Evolutionary conservation across 1,140 invertebrate species (phyloP), one percentile per base, ranked within the genome.

Genomic region (Propsilocerus akamusi): DNA sequence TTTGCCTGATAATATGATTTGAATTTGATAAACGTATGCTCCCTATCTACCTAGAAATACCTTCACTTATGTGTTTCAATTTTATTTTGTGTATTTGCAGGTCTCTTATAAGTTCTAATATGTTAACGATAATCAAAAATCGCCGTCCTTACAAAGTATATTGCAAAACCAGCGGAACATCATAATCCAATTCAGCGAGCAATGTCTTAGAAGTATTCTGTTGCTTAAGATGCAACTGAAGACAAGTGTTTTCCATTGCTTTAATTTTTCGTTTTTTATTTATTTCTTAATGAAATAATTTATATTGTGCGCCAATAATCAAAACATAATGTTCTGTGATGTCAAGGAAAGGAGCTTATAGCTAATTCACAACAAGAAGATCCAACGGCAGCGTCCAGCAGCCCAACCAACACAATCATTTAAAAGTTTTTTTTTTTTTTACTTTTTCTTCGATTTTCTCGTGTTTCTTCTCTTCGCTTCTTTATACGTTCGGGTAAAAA

Each of bases 181-280:
- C 17, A 41, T 41, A 41, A 41, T 41, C 34, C 17, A 41, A 41
- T 20, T n/a, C 5, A 41, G 22, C n/a, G n/a, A n/a, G n/a, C n/a
- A 17, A 41, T 37, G 32, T 41, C 34, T 41, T 41, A 41, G 22
- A 41, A 41, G n/a, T n/a, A n/a, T n/a, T n/a, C n/a, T n/a, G n/a
- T n/a, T n/a, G n/a, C n/a, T n/a, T n/a, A n/a, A n/a, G n/a, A n/a
- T n/a, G n/a, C n/a, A n/a, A n/a, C n/a, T n/a, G n/a, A n/a, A n/a
- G n/a, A n/a, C n/a, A n/a, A n/a, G n/a, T n/a, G n/a, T n/a, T n/a
- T n/a, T n/a, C n/a, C n/a, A n/a, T n/a, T n/a, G n/a, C n/a, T n/a
- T n/a, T n/a, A n/a, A n/a, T n/a, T n/a, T n/a, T n/a, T n/a, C n/a
- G n/a, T n/a, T n/a, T n/a, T n/a, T n/a, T n/a, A n/a, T n/a, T n/a